phyloP scores from a whole-genome alignment of 2,888 invertebrate species.

The Polydrusus pterygomalis region DNA sequence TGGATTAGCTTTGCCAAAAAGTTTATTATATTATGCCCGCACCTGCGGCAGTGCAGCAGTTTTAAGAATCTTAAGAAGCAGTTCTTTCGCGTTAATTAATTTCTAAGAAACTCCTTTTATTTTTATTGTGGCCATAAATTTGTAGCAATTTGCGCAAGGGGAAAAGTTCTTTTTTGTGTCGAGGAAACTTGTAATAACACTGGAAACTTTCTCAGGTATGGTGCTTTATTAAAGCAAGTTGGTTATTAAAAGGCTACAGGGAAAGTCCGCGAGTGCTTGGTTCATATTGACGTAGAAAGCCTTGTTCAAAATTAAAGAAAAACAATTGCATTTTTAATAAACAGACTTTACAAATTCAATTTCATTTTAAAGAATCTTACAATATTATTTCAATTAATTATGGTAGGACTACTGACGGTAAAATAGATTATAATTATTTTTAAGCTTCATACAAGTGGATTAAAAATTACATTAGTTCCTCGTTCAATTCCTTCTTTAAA shows the following conservation, averaged over 20 bases:
- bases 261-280: background rate
- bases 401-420: too few relatives aligned
- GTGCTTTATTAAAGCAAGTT: constrained; percentile 6
- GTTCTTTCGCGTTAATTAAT: constrained; percentile 50
- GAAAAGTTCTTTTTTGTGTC: constrained; percentile 15
- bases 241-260: constrained; percentile 18
- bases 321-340: background rate
- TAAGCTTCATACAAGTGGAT: too few relatives aligned
- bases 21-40: constrained; percentile 55
- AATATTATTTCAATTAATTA: too few relatives aligned
- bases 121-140: constrained; percentile 52
- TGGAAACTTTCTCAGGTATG: constrained; percentile 24
- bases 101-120: constrained; percentile 44
- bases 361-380: too few relatives aligned
- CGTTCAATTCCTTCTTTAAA: too few relatives aligned
- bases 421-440: too few relatives aligned
- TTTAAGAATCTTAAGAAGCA: constrained; percentile 50
- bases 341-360: too few relatives aligned
- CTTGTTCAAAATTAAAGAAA: background rate
- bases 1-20: constrained; percentile 55
- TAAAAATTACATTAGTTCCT: too few relatives aligned
- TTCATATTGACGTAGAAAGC: background rate
- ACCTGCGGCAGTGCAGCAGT: constrained; percentile 52
- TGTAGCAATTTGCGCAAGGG: constrained; percentile 29
- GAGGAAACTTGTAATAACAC: constrained; percentile 17